Percentiles rank a stretch among this genome's conserved stretches.
Conservation (phyloP, 2,797 vertebrate species). For the Heteromormyrus szaboi region DNA sequence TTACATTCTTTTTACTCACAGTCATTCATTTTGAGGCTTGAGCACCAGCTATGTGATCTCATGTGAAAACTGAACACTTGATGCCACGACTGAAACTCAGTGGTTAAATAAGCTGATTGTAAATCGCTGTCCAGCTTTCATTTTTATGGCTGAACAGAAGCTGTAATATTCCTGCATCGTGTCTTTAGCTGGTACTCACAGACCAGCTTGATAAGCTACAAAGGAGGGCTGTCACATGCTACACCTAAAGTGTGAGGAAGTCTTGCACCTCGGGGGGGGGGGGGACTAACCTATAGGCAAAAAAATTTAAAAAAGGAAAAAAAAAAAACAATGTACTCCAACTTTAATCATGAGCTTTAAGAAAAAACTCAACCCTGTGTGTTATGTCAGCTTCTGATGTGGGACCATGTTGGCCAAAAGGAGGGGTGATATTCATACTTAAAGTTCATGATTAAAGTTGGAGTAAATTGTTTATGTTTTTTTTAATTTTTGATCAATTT, state of each 20-base stretch:
- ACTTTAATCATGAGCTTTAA: no score
- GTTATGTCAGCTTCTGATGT: neutral
- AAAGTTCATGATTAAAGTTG: neutral
- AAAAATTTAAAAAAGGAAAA: neutral
- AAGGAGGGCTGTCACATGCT: neutral
- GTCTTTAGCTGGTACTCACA: neutral
- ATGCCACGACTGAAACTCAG: neutral
- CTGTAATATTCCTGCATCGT: neutral
- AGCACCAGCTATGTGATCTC: neutral
- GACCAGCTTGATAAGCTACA: neutral
- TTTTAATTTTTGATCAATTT: neutral
- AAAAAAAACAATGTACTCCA: no score
- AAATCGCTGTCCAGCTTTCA: neutral
- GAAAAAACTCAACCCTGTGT: neutral
- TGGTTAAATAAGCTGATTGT: neutral
- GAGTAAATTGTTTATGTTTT: neutral
- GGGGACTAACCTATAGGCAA: neutral
- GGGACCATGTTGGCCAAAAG: neutral
- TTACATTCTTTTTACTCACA: neutral
- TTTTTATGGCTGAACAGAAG: neutral
- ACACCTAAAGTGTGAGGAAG: neutral
- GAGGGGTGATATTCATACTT: neutral
- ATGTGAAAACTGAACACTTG: neutral
- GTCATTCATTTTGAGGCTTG: neutral
- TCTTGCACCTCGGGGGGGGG: neutral